phyloP scores from a whole-genome alignment of 2,888 invertebrate species.

The Busseola fusca region DNA sequence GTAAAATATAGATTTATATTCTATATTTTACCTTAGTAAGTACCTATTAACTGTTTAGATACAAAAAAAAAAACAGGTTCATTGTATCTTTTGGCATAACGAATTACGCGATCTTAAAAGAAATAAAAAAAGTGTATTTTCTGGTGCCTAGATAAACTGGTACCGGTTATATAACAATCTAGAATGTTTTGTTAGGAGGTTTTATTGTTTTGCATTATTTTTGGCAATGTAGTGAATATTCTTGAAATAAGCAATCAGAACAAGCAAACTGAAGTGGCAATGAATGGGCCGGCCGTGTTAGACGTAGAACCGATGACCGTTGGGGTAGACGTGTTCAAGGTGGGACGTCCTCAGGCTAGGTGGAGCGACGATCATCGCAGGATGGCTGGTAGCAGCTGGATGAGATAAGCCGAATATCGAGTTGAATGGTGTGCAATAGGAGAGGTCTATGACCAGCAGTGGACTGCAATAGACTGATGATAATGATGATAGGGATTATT shows the following conservation, averaged over 20 bases:
- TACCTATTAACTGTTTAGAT: constrained; percentile 37
- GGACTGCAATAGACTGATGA: too few relatives aligned
- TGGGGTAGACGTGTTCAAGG: too few relatives aligned
- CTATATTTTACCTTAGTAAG: constrained; percentile 1
- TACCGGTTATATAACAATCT: neutral
- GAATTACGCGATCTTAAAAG: constrained; percentile 39
- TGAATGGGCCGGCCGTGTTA: neutral
- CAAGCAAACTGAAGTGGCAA: neutral
- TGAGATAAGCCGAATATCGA: neutral
- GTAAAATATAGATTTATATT: too few relatives aligned
- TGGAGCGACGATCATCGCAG: neutral
- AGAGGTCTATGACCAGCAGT: too few relatives aligned
- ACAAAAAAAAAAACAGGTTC: constrained; percentile 29
- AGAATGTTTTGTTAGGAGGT: neutral
- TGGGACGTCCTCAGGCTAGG: neutral
- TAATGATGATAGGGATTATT: neutral
- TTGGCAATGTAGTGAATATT: neutral
- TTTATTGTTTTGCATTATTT: neutral
- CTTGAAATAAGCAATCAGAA: too few relatives aligned
- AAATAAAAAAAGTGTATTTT: constrained; percentile 29
- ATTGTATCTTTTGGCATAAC: constrained; percentile 24
- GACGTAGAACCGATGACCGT: neutral
- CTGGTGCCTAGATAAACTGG: constrained; percentile 23
- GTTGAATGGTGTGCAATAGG: neutral
- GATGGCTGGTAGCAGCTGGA: neutral